Evolutionary conservation across 37 sponge, comb jelly and placozoan genomes (phyloP), one percentile per base, ranked within the genome.

Genomic region (Diacarnus erythraeanus): DNA sequence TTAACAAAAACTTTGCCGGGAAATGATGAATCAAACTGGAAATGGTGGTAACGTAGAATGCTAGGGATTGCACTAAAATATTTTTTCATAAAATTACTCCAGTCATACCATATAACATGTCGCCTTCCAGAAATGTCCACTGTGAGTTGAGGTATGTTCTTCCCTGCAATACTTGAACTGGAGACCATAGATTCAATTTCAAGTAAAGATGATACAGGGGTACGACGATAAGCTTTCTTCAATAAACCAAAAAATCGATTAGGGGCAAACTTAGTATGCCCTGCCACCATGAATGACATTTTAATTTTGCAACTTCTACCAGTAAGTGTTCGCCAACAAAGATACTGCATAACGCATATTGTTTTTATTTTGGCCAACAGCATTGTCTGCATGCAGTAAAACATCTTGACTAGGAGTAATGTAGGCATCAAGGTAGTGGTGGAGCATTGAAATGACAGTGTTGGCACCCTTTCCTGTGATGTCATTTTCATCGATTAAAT

Each of bases 281-380:
- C 84, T 31, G 65, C 84, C 31, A 75, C 39, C 27, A 83, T 33
- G 34, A 83, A 83, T 0, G 69, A 67, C 3, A 76, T 21, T 12
- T 74, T 76, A 4, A 75, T 54, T n/a, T 72, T 59, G 5, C 56
- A 74, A 66, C 75, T 74, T n/a, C 69, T 34, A 15, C 54, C 54
- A 20, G 76, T 57, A 6, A 83, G 69, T 0, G 26, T 22, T 42
- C 84, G 30, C 84, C 84, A 75, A 4, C 42, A 25, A 6, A 83
- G 70, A 29, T 83, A 83, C 56, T 83, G 76, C 39, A 83, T 30
- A 74, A 83, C 74, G 59, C 41, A 65, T 39, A 66, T 83, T 83
- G 42, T 75, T 83, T n/a, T 83, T 83, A 47, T 83, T 83, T 67
- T 83, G 84, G 0, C 84, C 84, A 33, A 37, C 51, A 15, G 51